Base-by-base conservation (phyloP, 2,797 vertebrate genomes). In the Esox lucius region DNA sequence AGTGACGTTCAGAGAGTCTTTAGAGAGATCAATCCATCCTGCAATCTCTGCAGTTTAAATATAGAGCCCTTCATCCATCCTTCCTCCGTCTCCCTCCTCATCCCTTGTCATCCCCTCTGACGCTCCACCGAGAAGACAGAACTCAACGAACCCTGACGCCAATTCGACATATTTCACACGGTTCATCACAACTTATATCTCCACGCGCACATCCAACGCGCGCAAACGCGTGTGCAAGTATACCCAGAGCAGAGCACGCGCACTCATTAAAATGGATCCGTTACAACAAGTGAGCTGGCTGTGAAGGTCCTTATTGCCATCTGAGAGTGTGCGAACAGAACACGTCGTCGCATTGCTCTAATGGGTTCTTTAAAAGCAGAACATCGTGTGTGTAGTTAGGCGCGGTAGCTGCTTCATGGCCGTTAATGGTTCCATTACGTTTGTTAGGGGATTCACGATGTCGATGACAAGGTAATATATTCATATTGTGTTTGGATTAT, bases 11-110 rank as follows among this genome's bases (percentile, higher is more conserved):
- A 2, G 49, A 48, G 77, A 53, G 78, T 81, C 83, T 75, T 70
- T 28, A 24, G 84, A 79, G 87, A 85, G 75, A 75, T 84, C 81
- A 26, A 76, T 76, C 75, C 70, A 81, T 81, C 79, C 82, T 81
- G 74, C 78, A 86, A 83, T 84, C 80, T 85, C 81, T 77, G 73
- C 80, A 16, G 66, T 78, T 85, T 78, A 82, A 85, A 86, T 85
- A 87, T 85, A 76, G 76, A 83, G 73, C 9, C 12, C 22, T 24
- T 31, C 26, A n/a, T 49, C 48, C 26, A 17, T 33, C 72, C 66
- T 66, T 48, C 62, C 59, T 67, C 70, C 48, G 51, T 64, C 68
- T 28, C 26, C 2, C 69, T 51, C 64, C 39, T 28, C 62, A 28
- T 24, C 26, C 2, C 69, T 51, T 28, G 1, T 28, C 62, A 28